phyloP scores from a whole-genome alignment of 2,113 vertebrate genomes.

The Spheniscus mendiculus region DNA sequence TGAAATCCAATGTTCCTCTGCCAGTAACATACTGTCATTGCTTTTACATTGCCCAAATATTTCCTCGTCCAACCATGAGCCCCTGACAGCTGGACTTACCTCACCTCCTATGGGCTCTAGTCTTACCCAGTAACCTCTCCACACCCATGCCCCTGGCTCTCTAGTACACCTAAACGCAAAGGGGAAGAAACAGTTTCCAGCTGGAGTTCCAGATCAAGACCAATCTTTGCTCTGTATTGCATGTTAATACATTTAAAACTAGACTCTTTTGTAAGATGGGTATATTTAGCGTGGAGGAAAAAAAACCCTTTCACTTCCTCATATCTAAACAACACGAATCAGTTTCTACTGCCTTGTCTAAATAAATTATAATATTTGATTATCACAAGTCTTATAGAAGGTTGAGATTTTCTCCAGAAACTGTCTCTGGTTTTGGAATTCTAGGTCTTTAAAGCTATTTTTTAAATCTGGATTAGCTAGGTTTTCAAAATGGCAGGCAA shows the following conservation, averaged over 20 bases:
- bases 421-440: not conserved
- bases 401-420: not conserved
- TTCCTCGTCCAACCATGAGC: not conserved
- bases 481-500: not conserved
- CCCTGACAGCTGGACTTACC: not conserved
- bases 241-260: not conserved
- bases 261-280: not conserved
- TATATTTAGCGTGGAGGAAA: not conserved
- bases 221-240: not conserved
- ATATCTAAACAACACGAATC: not conserved
- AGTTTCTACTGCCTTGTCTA: not conserved
- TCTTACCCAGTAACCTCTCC: not conserved
- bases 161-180: not conserved
- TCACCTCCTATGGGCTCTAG: not conserved
- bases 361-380: not conserved
- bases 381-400: not conserved
- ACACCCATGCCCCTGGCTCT: accelerated
- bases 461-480: not conserved
- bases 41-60: not conserved
- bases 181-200: not conserved
- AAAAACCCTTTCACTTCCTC: not conserved
- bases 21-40: not conserved
- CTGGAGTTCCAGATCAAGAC: not conserved
- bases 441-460: not conserved
- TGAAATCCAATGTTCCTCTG: not conserved